phyloP scores from a whole-genome alignment of 1,140 invertebrate genomes.

The Parasteatoda tepidariorum region DNA sequence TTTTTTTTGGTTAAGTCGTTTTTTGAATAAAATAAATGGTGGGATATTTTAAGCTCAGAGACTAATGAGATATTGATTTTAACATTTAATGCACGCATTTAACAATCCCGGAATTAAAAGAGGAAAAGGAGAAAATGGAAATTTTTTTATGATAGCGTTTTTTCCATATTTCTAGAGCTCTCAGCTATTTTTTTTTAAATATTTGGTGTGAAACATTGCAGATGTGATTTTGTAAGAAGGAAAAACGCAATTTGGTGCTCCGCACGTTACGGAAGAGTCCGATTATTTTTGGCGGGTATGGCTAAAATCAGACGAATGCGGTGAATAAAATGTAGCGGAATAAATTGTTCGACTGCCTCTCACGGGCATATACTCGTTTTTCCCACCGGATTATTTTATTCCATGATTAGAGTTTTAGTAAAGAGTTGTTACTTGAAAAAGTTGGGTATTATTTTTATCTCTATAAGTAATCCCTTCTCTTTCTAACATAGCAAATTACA shows the following conservation, averaged over 20 bases:
- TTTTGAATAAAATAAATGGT: constrained; percentile 30
- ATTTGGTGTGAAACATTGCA: constrained; percentile 24
- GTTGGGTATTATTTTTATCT: too few relatives aligned
- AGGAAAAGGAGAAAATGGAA: background rate
- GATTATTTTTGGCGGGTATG: background rate
- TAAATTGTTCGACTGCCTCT: too few relatives aligned
- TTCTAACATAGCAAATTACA: too few relatives aligned
- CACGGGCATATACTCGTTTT: too few relatives aligned
- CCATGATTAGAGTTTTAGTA: too few relatives aligned
- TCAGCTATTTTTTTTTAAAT: background rate
- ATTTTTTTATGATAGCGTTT: background rate
- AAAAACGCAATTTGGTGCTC: constrained; percentile 32
- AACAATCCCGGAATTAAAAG: constrained; percentile 8
- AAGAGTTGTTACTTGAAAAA: too few relatives aligned
- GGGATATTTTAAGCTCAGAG: background rate
- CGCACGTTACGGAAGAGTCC: background rate
- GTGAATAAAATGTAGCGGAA: background rate
- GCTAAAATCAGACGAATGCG: background rate
- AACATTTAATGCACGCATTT: constrained; percentile 41
- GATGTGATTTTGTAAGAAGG: constrained; percentile 18
- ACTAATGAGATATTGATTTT: constrained; percentile 54
- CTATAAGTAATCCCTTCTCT: too few relatives aligned
- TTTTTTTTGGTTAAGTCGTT: background rate
- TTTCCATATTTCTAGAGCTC: background rate
- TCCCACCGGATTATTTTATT: too few relatives aligned